Conservation (phyloP, 2,113 vertebrate species). For the Calidris pygmaea region DNA sequence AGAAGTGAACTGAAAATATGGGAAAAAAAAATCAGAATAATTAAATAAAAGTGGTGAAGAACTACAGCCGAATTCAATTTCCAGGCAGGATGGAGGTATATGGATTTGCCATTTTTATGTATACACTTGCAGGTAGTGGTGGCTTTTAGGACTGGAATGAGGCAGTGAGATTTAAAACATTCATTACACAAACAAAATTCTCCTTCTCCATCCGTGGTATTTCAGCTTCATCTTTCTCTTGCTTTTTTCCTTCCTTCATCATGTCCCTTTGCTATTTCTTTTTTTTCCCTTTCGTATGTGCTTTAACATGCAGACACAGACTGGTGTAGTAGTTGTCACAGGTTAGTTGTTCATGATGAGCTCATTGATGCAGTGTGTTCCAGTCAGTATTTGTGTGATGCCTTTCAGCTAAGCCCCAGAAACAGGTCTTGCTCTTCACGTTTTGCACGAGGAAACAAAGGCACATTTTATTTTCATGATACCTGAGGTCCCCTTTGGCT, state of each 20-base stretch:
- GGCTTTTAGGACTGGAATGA: neutral
- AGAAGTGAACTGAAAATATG: neutral
- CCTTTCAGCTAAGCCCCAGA: neutral
- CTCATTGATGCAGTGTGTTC: neutral
- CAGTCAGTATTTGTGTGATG: neutral
- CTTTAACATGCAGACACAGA: neutral
- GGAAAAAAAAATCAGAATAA: neutral
- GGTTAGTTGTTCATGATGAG: neutral
- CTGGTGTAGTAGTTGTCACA: too few species aligned
- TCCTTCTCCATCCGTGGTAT: neutral
- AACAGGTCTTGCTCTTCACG: neutral
- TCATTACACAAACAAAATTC: neutral
- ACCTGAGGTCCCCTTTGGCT: neutral
- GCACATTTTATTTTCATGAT: neutral
- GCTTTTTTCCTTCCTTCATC: neutral
- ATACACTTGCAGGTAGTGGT: neutral
- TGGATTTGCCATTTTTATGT: neutral
- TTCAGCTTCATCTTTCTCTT: neutral
- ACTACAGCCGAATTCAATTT: neutral
- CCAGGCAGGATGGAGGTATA: neutral
- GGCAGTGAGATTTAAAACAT: neutral
- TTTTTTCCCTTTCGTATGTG: neutral
- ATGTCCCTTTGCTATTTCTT: neutral
- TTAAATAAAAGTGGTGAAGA: conserved; percentile 3
- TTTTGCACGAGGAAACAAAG: neutral